Evolutionary conservation across 2,797 vertebrate species (phyloP), one percentile per base, ranked within the genome.

Genomic region (Nyctibius grandis): DNA sequence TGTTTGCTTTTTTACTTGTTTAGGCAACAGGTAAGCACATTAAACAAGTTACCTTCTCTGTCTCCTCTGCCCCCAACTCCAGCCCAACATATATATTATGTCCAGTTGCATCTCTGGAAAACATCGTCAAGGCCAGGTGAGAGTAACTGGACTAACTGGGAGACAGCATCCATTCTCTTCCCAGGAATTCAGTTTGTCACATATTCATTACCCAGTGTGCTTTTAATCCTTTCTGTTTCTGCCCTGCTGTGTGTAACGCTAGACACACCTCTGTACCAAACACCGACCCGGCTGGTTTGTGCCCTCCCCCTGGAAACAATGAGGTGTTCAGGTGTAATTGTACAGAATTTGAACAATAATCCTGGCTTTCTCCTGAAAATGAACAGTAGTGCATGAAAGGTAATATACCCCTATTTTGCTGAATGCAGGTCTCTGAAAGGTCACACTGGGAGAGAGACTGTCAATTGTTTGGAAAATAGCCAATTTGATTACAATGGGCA

Each of bases 401-500:
- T 89, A 97, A 92, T 91, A 85, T 85, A 93, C 78, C 34, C 85
- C 68, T 93, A 81, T 95, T 96, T 87, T 93, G 94, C 93, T 91
- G 93, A 96, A 81, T 80, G 48, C 84, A 85, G 96, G 83, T 88
- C 72, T 96, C 90, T 85, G 74, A 96, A 96, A 96, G 95, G 96
- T 95, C 94, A 93, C 88, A 53, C 81, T 89, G 78, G 36, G 72
- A 94, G 68, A 95, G 74, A 95, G 64, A 68, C 38, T 94, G 67
- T 70, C 93, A 85, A 95, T 93, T 95, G 94, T 94, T 96, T 97
- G 92, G 93, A 97, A 96, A 95, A 96, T 94, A 95, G 93, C 90
- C 96, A 94, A 96, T 96, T 95, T 97, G 88, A 96, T 95, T 96
- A 96, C 92, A 93, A 91, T 85, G 88, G 89, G 82, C 79, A 93